Base-by-base conservation (phyloP, 2,888 invertebrate genomes). In the Tupiocoris notatus region DNA sequence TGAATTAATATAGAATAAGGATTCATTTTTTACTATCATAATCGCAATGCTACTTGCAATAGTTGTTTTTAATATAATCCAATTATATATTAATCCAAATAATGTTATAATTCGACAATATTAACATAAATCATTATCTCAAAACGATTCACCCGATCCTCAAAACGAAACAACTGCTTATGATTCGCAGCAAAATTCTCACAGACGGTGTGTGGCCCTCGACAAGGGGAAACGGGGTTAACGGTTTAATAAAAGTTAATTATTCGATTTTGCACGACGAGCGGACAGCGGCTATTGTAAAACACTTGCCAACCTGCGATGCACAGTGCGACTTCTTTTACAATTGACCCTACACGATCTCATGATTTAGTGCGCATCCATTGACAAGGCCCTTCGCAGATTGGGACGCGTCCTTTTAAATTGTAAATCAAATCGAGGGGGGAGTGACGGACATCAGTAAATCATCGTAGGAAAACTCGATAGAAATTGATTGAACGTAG, bases 241-340 rank as follows among this genome's bases (percentile, higher is more conserved):
- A 65, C 65, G 16, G 65, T 65, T 65, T 18, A 65, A 65, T 12
- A 25, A 65, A 65, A 65, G 24, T 39, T 25, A 54, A 17, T 21
- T 39, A 65, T 39, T 65, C 21, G 65, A 39, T 39, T 25, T 25
- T 65, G 65, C 39, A 54, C 65, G 65, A 65, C 39, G 20, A 65
- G 23, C 39, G 39, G 54, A 65, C n/a, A 65, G 25, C 39, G 65
- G 39, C 25, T 23, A 64, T 39, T 25, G 65, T 65, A 65, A 65
- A 65, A 65, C 65, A 65, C 65, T 65, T 65, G 65, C 54, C 65
- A 65, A 65, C 39, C 65, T 65, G 65, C 25, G 21, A 54, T 54
- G 25, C 25, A 65, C 39, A 18, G 21, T 7, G 21, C 3, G 39
- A 54, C 25, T 65, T 54, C 54, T 54, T 39, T 24, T 54, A 54